These are phyloP conservation scores for Falco peregrinus DNA, from an alignment of 2,797 vertebrate species.

Conservation along the genomic window DNA sequence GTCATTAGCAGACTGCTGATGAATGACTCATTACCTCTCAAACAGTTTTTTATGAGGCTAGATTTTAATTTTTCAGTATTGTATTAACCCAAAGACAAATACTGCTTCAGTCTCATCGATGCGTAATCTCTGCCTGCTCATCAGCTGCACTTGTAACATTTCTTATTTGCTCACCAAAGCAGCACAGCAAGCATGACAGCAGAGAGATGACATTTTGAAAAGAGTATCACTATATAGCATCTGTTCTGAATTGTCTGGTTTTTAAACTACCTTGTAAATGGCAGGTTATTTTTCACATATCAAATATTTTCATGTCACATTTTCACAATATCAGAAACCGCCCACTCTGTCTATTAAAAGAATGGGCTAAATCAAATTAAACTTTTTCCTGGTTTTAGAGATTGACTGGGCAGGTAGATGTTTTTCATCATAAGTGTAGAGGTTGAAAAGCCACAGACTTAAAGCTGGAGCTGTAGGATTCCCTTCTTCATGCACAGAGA, in stretches of 20 bases:
- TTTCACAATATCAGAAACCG: neutral
- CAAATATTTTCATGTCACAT: slow-evolving; percentile 10
- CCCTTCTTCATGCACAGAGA: neutral
- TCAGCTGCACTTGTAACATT: slow-evolving; percentile 29
- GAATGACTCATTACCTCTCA: slow-evolving; percentile 29
- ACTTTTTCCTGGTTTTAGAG: neutral
- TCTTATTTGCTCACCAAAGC: slow-evolving; percentile 56
- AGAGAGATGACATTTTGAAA: slow-evolving; percentile 47
- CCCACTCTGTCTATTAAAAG: slow-evolving; percentile 6
- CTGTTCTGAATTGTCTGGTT: slow-evolving; percentile 16
- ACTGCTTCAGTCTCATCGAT: neutral
- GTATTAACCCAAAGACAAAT: slow-evolving; percentile 19
- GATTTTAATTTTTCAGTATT: slow-evolving; percentile 26
- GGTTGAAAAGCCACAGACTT: neutral
- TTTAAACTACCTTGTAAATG: slow-evolving; percentile 8
- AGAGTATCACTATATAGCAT: slow-evolving; percentile 24
- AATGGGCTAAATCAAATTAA: neutral
- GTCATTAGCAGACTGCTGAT: neutral
- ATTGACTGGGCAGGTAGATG: neutral
- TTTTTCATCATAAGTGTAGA: neutral
- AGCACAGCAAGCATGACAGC: slow-evolving; percentile 41
- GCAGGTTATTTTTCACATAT: slow-evolving; percentile 51
- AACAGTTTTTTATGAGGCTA: slow-evolving; percentile 1
- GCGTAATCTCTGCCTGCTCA: slow-evolving; percentile 25
- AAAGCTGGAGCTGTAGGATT: neutral